Percentiles rank a stretch among this genome's conserved stretches.
Conservation (phyloP, 2,113 vertebrate species). For the Takifugu bimaculatus region DNA sequence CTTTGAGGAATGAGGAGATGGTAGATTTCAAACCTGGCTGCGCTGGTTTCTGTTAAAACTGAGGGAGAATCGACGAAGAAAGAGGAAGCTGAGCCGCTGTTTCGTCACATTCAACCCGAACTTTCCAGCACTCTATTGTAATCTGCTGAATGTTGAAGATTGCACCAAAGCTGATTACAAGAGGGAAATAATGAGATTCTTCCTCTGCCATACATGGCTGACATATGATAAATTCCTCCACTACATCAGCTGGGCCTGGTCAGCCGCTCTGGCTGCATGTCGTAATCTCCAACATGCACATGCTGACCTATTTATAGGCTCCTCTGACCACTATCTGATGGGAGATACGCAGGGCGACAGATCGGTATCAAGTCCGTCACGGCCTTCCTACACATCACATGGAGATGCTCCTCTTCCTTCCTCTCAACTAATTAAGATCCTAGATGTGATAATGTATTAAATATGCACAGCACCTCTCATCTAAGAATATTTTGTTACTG, state of each 20-base stretch:
- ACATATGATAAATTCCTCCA: background rate
- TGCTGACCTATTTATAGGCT: slow-evolving; percentile 53
- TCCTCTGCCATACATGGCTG: slow-evolving; percentile 17
- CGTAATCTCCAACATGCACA: slow-evolving; percentile 10
- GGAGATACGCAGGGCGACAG: slow-evolving; percentile 47
- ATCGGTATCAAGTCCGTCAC: slow-evolving; percentile 40
- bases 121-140: too few relatives aligned
- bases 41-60: too few relatives aligned
- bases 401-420: slow-evolving; percentile 32
- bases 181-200: slow-evolving; percentile 11
- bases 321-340: slow-evolving; percentile 47
- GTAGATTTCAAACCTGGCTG: slow-evolving; percentile 20
- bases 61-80: too few relatives aligned
- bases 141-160: too few relatives aligned
- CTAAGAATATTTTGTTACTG: slow-evolving; percentile 66
- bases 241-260: background rate
- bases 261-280: slow-evolving; percentile 3
- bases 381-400: slow-evolving; percentile 36
- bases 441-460: slow-evolving; percentile 66
- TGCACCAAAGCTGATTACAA: slow-evolving; percentile 21
- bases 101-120: too few relatives aligned
- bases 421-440: slow-evolving; percentile 68
- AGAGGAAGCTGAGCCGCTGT: too few relatives aligned
- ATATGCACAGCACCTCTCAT: slow-evolving; percentile 67
- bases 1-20: slow-evolving; percentile 26